Percentiles rank a stretch among this genome's conserved stretches.
These are phyloP conservation scores for Sminthurides aquaticus DNA, from an alignment of 2,888 invertebrate genomes.

Conservation along the genomic window DNA sequence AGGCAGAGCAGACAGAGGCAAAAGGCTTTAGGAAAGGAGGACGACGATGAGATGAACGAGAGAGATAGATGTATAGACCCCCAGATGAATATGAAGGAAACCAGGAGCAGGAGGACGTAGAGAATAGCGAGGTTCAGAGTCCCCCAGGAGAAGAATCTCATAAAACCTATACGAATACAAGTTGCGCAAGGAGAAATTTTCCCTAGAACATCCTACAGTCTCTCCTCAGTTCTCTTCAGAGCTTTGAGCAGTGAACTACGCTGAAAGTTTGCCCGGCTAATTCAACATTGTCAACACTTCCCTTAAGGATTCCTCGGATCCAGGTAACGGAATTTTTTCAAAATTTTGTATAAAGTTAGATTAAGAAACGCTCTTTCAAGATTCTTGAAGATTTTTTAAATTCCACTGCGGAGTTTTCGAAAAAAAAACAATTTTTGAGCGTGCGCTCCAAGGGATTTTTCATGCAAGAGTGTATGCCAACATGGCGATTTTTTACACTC, in stretches of 20 bases:
- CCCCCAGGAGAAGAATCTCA: not conserved
- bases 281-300: not conserved
- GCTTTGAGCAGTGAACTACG: slow-evolving; percentile 8
- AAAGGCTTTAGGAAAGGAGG: no score
- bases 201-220: not conserved
- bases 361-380: not conserved
- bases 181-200: slow-evolving; percentile 18
- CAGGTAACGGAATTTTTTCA: not conserved
- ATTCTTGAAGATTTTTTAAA: not conserved
- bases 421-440: not conserved
- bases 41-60: no score
- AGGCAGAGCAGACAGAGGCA: no score
- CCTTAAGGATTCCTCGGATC: not conserved
- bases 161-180: no score
- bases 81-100: no score
- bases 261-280: not conserved
- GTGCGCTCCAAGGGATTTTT: not conserved
- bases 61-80: no score
- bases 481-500: not conserved
- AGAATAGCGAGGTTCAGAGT: not conserved
- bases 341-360: not conserved
- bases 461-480: not conserved
- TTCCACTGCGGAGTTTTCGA: not conserved
- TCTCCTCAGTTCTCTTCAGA: slow-evolving; percentile 11
- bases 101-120: no score